Evolutionary conservation across 2,113 vertebrate genomes (phyloP).

Genomic region (Antigone vipio): DNA sequence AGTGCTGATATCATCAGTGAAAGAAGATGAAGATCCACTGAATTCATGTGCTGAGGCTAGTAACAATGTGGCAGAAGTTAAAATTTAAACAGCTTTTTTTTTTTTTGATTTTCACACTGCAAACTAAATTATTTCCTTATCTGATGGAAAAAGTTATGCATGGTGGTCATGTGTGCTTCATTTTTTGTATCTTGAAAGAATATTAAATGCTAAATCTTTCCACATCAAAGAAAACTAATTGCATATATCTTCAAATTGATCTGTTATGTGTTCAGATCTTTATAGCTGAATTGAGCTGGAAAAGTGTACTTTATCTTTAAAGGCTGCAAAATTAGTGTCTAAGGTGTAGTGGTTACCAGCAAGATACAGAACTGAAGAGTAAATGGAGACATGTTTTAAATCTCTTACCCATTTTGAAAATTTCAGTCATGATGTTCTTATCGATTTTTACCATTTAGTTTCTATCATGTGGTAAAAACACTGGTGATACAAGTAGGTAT

Average conservation of each 20-base stretch:
- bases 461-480: neutral
- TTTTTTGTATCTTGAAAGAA: constrained; percentile 24
- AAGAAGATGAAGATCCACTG: constrained; percentile 52
- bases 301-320: neutral
- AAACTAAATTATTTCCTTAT: constrained; percentile 32
- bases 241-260: neutral
- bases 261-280: neutral
- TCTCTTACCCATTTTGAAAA: neutral
- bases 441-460: neutral
- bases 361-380: neutral
- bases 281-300: neutral
- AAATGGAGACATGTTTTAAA: neutral
- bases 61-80: constrained; percentile 49
- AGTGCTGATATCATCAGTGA: constrained; percentile 55
- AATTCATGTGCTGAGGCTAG: constrained; percentile 34
- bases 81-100: constrained; percentile 56
- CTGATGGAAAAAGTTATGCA: neutral
- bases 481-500: neutral
- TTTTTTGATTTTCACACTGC: constrained; percentile 51
- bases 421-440: neutral
- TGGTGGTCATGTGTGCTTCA: neutral
- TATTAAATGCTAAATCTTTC: neutral
- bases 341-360: neutral
- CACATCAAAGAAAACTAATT: constrained; percentile 21
- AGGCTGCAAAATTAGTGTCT: neutral